Base-by-base conservation (phyloP, 2,113 vertebrate species). In the Bos javanicus region DNA sequence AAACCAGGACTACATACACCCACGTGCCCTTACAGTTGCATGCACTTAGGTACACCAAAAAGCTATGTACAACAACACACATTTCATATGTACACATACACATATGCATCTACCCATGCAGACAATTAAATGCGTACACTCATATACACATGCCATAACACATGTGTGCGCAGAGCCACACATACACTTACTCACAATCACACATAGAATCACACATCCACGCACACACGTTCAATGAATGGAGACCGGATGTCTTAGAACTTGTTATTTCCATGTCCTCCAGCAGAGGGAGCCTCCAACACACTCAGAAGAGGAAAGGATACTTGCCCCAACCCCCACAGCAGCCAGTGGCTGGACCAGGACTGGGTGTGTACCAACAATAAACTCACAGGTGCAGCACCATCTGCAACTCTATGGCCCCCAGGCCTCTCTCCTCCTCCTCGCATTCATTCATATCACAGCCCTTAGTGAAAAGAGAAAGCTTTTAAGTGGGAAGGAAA, bases 211-310 rank as follows among this genome's bases (percentile, higher is more conserved):
- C 74, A 9, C 6, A 81, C 4, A 71, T 16, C 23, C 78, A 33
- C 28, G 19, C 15, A 8, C 6, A 15, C 19, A 15, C 15, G 4
- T 6, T 2, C 25, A 60, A 48, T 12, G 50, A 54, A 46, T 12
- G n/a, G 50, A 28, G 15, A 71, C 48, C 3, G 6, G 14, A 62
- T 12, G 26, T 33, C 30, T 74, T 12, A 25, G 30, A 48, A 50
- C 59, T 54, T 91, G 50, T 14, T 71, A 76, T 94, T 15, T 28
- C 57, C 6, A 8, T 60, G 48, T 17, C 5, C 0, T 12, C 92
- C 87, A 96, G 92, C 28, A 96, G 96, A 85, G 92, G 94, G 95
- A n/a, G 76, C 8, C 2, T n/a, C 26, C 10, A 19, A 7, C 87
- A 62, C 74, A 57, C 76, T 8, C 23, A 36, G 13, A 8, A 62